Percentiles rank a stretch among this genome's conserved stretches.
Conservation (phyloP, 2,888 invertebrate genomes). For the Toxonevra muliebris region DNA sequence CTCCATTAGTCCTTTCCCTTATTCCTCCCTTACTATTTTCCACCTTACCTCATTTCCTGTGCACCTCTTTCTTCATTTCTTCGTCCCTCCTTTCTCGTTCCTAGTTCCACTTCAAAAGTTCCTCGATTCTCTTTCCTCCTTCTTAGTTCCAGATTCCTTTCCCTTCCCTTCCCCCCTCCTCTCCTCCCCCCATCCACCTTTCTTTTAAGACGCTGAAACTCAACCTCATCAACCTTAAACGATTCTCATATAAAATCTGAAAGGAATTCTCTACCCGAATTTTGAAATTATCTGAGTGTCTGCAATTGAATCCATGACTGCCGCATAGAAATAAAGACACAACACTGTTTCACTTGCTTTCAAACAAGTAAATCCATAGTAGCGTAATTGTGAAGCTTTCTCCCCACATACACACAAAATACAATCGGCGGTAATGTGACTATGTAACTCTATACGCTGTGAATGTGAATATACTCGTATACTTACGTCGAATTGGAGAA, state of each 20-base stretch:
- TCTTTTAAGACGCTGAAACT: too few relatives aligned
- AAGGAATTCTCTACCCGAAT: too few relatives aligned
- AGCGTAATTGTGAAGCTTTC: too few relatives aligned
- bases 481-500: neutral
- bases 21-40: neutral
- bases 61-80: neutral
- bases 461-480: too few relatives aligned
- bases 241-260: too few relatives aligned
- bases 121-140: neutral
- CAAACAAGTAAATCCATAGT: too few relatives aligned
- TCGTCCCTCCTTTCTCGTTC: neutral
- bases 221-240: too few relatives aligned
- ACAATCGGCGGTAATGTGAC: constrained; percentile 23
- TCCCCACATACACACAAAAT: neutral
- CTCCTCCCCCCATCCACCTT: neutral
- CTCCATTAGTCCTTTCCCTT: neutral
- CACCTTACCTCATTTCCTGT: neutral
- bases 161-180: neutral
- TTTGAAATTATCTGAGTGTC: too few relatives aligned
- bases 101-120: too few relatives aligned
- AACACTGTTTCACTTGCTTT: neutral
- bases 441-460: constrained; percentile 26
- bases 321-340: neutral
- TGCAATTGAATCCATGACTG: too few relatives aligned
- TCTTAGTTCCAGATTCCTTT: neutral